Conservation (phyloP, 2,113 vertebrate species). For the Xiphophorus couchianus region DNA sequence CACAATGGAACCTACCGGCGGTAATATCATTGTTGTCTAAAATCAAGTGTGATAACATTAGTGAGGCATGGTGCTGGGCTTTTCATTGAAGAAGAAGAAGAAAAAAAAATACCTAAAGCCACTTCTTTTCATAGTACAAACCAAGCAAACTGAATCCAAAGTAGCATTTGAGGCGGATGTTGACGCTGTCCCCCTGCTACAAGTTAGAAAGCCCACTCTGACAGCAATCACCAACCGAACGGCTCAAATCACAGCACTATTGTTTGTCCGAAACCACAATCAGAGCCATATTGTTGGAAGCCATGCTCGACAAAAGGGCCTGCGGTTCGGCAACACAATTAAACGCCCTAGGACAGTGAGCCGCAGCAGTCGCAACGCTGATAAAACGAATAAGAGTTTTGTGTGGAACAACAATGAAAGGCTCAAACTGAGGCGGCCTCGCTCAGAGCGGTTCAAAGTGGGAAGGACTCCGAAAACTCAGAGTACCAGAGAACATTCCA, state of each 20-base stretch:
- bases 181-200: conserved; percentile 21
- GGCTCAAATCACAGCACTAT: conserved; percentile 63
- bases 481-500: not conserved
- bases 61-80: not conserved
- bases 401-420: conserved; percentile 6
- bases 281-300: conserved; percentile 61
- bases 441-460: conserved; percentile 11
- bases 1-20: not conserved
- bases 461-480: conserved; percentile 1
- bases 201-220: conserved; percentile 39
- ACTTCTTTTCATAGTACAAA: conserved; percentile 16
- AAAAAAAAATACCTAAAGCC: conserved; percentile 8
- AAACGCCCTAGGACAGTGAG: conserved; percentile 42
- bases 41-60: too few species aligned
- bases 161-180: conserved; percentile 31
- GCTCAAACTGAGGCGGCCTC: conserved; percentile 28
- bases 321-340: conserved; percentile 39
- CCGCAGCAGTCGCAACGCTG: conserved; percentile 4
- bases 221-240: conserved; percentile 56
- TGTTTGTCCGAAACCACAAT: conserved; percentile 71
- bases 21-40: conserved; percentile 9
- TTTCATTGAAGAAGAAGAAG: conserved; percentile 1
- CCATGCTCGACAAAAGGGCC: conserved; percentile 33
- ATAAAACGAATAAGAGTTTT: conserved; percentile 26
- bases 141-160: conserved; percentile 16